phyloP scores from a whole-genome alignment of 2,113 vertebrate species.

The Poeciliopsis retropinna region DNA sequence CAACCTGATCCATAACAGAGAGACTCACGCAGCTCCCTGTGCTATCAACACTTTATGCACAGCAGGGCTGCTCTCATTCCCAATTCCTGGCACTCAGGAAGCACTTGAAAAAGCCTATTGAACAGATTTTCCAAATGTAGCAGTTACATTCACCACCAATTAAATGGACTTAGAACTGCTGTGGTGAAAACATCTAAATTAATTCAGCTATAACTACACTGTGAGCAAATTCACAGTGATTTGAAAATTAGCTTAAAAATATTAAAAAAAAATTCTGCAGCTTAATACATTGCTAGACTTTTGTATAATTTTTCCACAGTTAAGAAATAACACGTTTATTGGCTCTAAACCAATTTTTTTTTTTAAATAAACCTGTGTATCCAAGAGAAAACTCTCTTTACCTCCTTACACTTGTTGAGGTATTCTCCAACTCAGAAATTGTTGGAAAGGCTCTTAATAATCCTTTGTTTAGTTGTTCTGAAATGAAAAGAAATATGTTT shows the following conservation, averaged over 20 bases:
- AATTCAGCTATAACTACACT: not conserved
- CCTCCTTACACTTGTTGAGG: not conserved
- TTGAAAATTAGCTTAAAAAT: not conserved
- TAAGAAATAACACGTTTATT: not conserved
- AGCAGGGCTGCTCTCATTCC: constrained; percentile 60
- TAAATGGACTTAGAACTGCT: constrained; percentile 15
- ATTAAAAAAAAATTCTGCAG: not conserved
- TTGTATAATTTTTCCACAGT: not conserved
- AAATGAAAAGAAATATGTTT: not conserved
- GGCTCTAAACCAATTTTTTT: not conserved
- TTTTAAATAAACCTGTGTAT: not conserved
- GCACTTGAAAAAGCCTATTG: constrained; percentile 29
- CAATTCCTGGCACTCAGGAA: constrained; percentile 58
- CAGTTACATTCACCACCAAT: constrained; percentile 31
- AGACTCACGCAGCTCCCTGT: constrained; percentile 60
- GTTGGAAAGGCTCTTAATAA: not conserved
- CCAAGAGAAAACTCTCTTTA: not conserved
- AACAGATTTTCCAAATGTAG: constrained; percentile 39
- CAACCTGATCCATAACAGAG: constrained; percentile 74
- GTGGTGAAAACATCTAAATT: constrained; percentile 2
- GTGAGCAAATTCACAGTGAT: not conserved
- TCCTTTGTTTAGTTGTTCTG: too few species aligned
- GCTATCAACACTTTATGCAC: constrained; percentile 64
- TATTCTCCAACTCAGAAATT: not conserved
- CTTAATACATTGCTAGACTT: not conserved